These are phyloP conservation scores for Kryptolebias marmoratus DNA, from an alignment of 2,113 vertebrate genomes.

Conservation along the genomic window DNA sequence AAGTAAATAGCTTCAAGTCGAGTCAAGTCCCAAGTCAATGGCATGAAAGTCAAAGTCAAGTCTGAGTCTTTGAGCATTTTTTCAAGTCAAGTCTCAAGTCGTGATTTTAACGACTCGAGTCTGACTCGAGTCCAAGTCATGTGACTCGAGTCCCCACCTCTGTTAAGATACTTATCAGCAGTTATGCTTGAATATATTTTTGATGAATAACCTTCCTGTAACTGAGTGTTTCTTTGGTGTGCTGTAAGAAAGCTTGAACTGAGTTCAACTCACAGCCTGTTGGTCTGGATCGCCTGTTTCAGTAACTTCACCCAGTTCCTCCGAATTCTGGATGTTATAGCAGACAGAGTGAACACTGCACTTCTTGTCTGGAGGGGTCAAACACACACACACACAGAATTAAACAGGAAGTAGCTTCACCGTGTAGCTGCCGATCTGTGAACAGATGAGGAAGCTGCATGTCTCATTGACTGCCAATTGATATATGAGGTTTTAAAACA, in stretches of 20 bases:
- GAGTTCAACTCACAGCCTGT: slow-evolving; percentile 82
- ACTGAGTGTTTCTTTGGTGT: too few relatives aligned
- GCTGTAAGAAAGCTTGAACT: neutral
- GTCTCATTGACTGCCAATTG: slow-evolving; percentile 20
- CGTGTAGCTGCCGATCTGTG: slow-evolving; percentile 31
- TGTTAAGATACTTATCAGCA: too few relatives aligned
- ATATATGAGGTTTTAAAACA: neutral
- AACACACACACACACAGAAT: slow-evolving; percentile 43
- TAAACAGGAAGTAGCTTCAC: slow-evolving; percentile 61
- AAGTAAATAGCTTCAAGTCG: too few relatives aligned
- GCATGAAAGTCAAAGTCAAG: too few relatives aligned
- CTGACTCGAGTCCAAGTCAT: too few relatives aligned
- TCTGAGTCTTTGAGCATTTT: too few relatives aligned
- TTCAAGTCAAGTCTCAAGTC: too few relatives aligned
- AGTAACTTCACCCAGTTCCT: slow-evolving; percentile 95
- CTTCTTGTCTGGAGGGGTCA: slow-evolving; percentile 85
- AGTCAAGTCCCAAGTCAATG: too few relatives aligned
- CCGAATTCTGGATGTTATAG: slow-evolving; percentile 93
- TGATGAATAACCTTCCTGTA: too few relatives aligned
- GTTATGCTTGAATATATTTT: too few relatives aligned
- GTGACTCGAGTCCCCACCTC: too few relatives aligned
- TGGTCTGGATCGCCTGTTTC: slow-evolving; percentile 85
- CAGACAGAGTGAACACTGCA: slow-evolving; percentile 89
- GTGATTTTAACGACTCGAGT: too few relatives aligned
- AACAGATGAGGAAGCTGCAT: neutral